Evolutionary conservation across 1,140 invertebrate genomes (phyloP).

Genomic region (Drosophila quadrilineata): DNA sequence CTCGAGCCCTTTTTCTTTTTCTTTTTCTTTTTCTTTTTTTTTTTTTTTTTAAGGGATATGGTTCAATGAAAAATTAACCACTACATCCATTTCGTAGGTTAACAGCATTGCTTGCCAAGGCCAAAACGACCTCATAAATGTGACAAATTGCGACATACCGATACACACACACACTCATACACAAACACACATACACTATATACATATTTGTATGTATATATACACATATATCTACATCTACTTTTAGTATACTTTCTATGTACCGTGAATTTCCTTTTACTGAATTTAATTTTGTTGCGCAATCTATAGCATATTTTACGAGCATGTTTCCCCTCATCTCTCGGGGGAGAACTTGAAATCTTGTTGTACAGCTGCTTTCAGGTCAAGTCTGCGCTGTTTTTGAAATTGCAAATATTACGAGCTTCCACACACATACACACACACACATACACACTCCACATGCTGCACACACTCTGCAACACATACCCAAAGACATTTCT

Average conservation of each 20-base stretch:
- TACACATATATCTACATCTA: no score
- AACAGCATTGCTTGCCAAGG: constrained; percentile 6
- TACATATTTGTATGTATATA: no score
- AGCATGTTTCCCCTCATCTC: not conserved
- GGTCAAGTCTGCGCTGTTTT: not conserved
- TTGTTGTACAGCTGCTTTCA: not conserved
- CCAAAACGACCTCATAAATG: constrained; percentile 45
- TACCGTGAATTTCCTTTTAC: no score
- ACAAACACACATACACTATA: not conserved
- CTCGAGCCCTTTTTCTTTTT: no score
- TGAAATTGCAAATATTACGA: no score
- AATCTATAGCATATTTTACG: constrained; percentile 1
- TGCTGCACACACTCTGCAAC: no score
- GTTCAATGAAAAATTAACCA: constrained; percentile 49
- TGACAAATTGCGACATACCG: constrained; percentile 42
- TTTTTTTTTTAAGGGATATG: constrained; percentile 32
- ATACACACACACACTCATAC: not conserved
- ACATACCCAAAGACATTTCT: no score
- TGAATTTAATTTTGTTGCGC: constrained; percentile 16
- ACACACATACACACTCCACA: no score
- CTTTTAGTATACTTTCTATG: no score
- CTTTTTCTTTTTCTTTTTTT: no score
- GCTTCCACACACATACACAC: no score
- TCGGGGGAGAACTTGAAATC: not conserved
- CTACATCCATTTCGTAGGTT: constrained; percentile 29